Conservation (phyloP, 2,113 vertebrate species). For the Clarias magur region DNA sequence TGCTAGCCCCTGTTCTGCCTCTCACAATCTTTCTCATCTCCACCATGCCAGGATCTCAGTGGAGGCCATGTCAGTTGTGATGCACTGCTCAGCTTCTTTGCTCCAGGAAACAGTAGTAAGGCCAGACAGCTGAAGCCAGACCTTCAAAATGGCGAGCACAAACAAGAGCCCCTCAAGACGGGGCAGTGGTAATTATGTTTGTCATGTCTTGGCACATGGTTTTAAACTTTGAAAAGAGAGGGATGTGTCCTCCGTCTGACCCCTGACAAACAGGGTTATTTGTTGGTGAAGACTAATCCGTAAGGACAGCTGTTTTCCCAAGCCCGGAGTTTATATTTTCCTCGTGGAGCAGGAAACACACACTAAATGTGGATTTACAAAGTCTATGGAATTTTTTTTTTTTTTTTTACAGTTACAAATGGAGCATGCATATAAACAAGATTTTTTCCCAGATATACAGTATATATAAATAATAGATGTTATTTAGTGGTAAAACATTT, state of each 20-base stretch:
- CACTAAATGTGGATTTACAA: slow-evolving; percentile 32
- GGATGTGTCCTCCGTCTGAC: slow-evolving; percentile 48
- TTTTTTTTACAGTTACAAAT: slow-evolving; percentile 3
- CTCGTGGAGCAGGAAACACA: slow-evolving; percentile 8
- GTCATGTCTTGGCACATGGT: slow-evolving; percentile 51
- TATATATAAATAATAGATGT: slow-evolving; percentile 39
- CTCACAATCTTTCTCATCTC: slow-evolving; percentile 19
- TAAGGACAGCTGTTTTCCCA: slow-evolving; percentile 45
- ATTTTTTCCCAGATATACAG: slow-evolving; percentile 27
- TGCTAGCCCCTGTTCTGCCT: slow-evolving; percentile 29
- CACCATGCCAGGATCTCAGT: slow-evolving; percentile 28
- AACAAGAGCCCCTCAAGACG: slow-evolving; percentile 43
- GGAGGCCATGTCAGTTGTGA: slow-evolving; percentile 43
- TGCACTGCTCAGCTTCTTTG: slow-evolving; percentile 36
- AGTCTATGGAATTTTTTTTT: slow-evolving; percentile 25
- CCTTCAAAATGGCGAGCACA: slow-evolving; percentile 34
- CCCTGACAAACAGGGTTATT: slow-evolving; percentile 54
- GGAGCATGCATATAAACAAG: slow-evolving; percentile 40
- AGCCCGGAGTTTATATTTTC: slow-evolving; percentile 40
- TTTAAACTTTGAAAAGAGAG: slow-evolving; percentile 48
- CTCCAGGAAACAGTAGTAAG: slow-evolving; percentile 45
- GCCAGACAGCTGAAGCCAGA: slow-evolving; percentile 43
- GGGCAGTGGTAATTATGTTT: slow-evolving; percentile 48
- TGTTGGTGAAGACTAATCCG: slow-evolving; percentile 32
- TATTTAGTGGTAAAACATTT: slow-evolving; percentile 40